Percentiles rank a stretch among this genome's conserved stretches.
phyloP scores from a whole-genome alignment of 2,113 vertebrate species.

The Tragulus kanchil region DNA sequence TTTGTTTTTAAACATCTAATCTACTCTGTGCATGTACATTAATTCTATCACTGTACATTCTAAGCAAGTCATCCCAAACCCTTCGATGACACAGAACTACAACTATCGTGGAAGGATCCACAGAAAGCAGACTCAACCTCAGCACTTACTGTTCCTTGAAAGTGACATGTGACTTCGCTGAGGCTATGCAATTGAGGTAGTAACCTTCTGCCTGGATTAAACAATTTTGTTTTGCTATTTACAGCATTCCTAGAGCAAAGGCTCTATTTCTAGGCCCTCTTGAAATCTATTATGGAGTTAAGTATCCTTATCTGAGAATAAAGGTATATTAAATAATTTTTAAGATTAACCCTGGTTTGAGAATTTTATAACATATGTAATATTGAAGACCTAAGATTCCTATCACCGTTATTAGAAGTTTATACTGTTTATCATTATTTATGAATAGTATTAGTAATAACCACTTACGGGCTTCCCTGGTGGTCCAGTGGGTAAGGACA shows the following conservation, averaged over 20 bases:
- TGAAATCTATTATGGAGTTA: neutral
- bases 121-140: neutral
- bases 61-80: neutral
- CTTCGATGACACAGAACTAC: neutral
- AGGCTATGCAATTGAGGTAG: neutral
- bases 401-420: neutral
- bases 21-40: neutral
- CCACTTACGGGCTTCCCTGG: no score
- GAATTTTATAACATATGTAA: neutral
- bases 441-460: neutral
- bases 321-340: neutral
- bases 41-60: neutral
- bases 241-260: neutral
- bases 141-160: neutral
- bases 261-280: accelerated
- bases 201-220: neutral
- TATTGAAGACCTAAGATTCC: neutral
- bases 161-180: neutral
- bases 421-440: neutral
- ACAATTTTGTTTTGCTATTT: neutral
- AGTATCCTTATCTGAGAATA: neutral
- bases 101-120: neutral
- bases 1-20: conserved; percentile 6
- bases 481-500: no score
- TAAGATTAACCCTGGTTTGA: neutral